Conservation (phyloP, 2,797 vertebrate species). For the Nasua narica region DNA sequence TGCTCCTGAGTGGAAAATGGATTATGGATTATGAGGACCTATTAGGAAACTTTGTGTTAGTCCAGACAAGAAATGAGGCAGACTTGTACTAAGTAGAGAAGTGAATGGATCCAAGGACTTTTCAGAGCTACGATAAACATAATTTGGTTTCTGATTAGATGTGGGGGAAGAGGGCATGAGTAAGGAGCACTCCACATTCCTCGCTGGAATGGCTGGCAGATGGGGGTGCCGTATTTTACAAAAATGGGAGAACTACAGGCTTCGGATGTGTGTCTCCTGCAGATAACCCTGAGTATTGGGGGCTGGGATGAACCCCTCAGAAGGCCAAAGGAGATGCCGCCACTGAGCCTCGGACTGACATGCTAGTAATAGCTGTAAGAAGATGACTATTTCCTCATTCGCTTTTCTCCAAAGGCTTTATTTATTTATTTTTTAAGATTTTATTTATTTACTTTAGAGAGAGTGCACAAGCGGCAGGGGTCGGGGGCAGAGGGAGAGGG, state of each 20-base stretch:
- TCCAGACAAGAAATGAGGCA: not conserved
- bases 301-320: not conserved
- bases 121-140: not conserved
- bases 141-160: not conserved
- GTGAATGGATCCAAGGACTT: not conserved
- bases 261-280: not conserved
- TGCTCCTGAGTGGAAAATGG: not conserved
- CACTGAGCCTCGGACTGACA: not conserved
- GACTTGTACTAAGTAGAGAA: not conserved
- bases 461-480: not conserved
- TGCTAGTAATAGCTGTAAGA: not conserved
- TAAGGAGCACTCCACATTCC: not conserved
- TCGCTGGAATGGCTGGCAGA: not conserved
- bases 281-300: not conserved
- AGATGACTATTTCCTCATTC: not conserved
- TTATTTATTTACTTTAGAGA: not conserved
- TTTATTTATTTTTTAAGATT: not conserved
- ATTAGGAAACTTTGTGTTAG: not conserved
- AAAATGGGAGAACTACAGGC: not conserved
- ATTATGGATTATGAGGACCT: not conserved
- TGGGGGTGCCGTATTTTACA: not conserved
- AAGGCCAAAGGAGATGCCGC: not conserved
- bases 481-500: not conserved
- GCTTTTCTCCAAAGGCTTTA: not conserved
- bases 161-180: not conserved